These are phyloP conservation scores for Condylostylus longicornis DNA, from an alignment of 1,140 invertebrate species.

Conservation along the genomic window DNA sequence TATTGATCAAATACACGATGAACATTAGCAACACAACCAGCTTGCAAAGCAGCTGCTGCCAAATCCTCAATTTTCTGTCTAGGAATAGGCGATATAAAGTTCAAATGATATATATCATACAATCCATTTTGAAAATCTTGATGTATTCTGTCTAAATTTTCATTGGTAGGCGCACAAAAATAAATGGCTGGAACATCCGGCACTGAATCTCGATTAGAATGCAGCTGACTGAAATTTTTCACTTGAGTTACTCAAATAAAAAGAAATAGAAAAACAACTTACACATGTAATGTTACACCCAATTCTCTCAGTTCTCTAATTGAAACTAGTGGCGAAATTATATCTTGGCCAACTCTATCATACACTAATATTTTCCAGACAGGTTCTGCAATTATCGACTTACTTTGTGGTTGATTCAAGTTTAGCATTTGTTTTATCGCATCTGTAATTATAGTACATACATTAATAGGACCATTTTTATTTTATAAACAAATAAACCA, in stretches of 20 bases:
- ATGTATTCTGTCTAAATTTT: constrained; percentile 88
- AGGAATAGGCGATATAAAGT: constrained; percentile 94
- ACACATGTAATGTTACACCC: constrained; percentile 95
- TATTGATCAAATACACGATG: constrained; percentile 96
- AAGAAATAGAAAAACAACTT: constrained; percentile 30
- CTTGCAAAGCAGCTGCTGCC: constrained; percentile 76
- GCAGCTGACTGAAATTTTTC: constrained; percentile 52
- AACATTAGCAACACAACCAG: constrained; percentile 75
- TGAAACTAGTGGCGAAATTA: constrained; percentile 91
- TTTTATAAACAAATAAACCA: not conserved
- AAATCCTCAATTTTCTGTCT: constrained; percentile 91
- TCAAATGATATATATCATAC: constrained; percentile 93
- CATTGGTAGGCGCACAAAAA: constrained; percentile 93
- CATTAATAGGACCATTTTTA: not conserved
- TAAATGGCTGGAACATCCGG: constrained; percentile 98
- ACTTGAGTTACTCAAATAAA: not conserved
- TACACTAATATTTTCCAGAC: constrained; percentile 94
- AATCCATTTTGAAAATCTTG: constrained; percentile 83
- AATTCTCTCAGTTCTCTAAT: constrained; percentile 91
- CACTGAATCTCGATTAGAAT: constrained; percentile 87
- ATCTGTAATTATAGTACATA: constrained; percentile 37
- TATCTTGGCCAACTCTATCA: constrained; percentile 91
- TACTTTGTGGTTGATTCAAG: constrained; percentile 66
- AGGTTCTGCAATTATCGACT: constrained; percentile 61
- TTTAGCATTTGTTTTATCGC: constrained; percentile 89